Conservation (phyloP, 2,888 invertebrate species). For the Prionchulus punctatus region DNA sequence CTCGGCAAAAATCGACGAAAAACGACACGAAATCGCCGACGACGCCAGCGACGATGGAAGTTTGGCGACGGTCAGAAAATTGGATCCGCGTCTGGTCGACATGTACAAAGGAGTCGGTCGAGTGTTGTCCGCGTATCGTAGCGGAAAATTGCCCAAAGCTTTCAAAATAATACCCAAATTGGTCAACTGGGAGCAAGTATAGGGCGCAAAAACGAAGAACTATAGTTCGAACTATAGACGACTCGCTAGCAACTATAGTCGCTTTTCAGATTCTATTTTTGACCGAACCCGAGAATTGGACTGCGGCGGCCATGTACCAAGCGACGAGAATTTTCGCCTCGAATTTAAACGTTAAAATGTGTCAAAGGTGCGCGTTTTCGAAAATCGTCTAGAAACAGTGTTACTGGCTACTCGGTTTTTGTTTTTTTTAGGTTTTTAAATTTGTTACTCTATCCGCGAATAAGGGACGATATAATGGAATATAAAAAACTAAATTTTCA, state of each 20-base stretch:
- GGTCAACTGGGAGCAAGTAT: slow-evolving; percentile 71
- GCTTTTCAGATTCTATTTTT: slow-evolving; percentile 34
- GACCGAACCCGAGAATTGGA: slow-evolving; percentile 79
- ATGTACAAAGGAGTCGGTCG: slow-evolving; percentile 81
- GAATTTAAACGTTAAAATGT: slow-evolving; percentile 85
- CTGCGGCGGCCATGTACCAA: slow-evolving; percentile 92
- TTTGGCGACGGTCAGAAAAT: slow-evolving; percentile 16
- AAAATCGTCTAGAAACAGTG: too few species aligned
- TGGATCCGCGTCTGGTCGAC: slow-evolving; percentile 59
- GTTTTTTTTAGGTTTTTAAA: slow-evolving; percentile 52
- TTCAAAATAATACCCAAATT: slow-evolving; percentile 88
- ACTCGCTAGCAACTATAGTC: not conserved
- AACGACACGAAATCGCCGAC: slow-evolving; percentile 57
- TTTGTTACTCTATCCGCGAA: slow-evolving; percentile 66
- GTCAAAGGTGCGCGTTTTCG: slow-evolving; percentile 52
- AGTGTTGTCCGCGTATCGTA: slow-evolving; percentile 68
- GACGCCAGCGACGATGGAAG: not conserved
- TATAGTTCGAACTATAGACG: not conserved
- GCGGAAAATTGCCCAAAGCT: slow-evolving; percentile 91
- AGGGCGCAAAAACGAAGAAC: not conserved
- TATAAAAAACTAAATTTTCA: slow-evolving; percentile 90
- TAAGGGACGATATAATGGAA: slow-evolving; percentile 85
- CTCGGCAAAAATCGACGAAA: slow-evolving; percentile 76
- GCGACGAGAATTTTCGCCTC: slow-evolving; percentile 91
- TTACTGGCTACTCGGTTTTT: not conserved